Percentiles rank a stretch among this genome's conserved stretches.
Evolutionary conservation across 1,140 invertebrate species (phyloP).

Genomic region (Drosophila novamexicana): DNA sequence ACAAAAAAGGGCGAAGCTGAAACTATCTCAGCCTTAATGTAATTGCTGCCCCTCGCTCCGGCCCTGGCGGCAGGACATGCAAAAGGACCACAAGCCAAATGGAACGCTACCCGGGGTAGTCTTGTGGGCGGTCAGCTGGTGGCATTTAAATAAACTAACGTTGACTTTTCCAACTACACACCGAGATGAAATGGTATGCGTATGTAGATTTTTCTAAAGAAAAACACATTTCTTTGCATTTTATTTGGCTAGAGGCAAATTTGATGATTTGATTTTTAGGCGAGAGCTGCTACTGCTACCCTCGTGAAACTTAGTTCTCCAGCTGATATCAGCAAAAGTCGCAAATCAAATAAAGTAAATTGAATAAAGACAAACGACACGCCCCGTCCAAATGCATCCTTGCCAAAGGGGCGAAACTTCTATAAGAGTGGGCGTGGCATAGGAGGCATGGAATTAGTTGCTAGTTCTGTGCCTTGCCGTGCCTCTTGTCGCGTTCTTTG

Average conservation of each 20-base stretch:
- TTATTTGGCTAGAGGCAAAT: constrained; percentile 57
- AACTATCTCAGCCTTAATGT: constrained; percentile 66
- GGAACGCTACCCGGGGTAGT: constrained; percentile 10
- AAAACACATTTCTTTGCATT: constrained; percentile 67
- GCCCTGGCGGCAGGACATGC: constrained; percentile 28
- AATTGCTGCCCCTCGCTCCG: constrained; percentile 51
- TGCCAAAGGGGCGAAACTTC: constrained; percentile 15
- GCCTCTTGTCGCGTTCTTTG: not conserved
- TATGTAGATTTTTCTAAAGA: constrained; percentile 27
- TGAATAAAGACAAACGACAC: constrained; percentile 78
- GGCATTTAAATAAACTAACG: constrained; percentile 76
- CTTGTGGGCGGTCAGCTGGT: constrained; percentile 59
- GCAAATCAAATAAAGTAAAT: constrained; percentile 81
- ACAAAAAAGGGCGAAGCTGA: constrained; percentile 10
- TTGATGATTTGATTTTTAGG: constrained; percentile 74
- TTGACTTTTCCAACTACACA: constrained; percentile 59
- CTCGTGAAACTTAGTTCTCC: constrained; percentile 37
- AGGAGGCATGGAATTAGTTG: constrained; percentile 66
- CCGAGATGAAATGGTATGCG: constrained; percentile 7
- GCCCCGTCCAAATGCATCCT: constrained; percentile 22
- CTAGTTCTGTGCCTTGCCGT: constrained; percentile 36
- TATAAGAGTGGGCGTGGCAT: constrained; percentile 46
- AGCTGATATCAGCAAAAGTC: constrained; percentile 75
- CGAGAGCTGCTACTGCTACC: constrained; percentile 36
- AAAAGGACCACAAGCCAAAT: not conserved